Percentiles rank a stretch among this genome's conserved stretches.
Evolutionary conservation across 1,140 invertebrate genomes (phyloP).

Genomic region (Goniozus legneri): DNA sequence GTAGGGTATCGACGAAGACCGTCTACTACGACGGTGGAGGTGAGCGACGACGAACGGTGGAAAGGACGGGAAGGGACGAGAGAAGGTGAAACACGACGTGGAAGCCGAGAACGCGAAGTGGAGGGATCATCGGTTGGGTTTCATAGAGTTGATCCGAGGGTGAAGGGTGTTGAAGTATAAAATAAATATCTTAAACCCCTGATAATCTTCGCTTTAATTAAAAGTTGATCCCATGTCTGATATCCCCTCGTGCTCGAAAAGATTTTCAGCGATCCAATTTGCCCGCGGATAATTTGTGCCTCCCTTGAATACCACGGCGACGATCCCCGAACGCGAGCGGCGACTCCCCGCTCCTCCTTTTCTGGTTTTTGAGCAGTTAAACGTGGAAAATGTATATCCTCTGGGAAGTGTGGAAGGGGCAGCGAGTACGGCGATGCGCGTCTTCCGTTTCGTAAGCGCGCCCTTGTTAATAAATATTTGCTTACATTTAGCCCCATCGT

Average conservation of each 20-base stretch:
- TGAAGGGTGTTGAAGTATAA: slow-evolving; percentile 35
- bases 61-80: slow-evolving; percentile 2
- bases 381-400: too few species aligned
- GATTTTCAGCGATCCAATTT: slow-evolving; percentile 32
- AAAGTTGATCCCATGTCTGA: slow-evolving; percentile 39
- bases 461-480: too few species aligned
- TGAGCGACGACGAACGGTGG: slow-evolving; percentile 12
- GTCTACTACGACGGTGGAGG: too few species aligned
- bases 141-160: slow-evolving; percentile 22
- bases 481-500: too few species aligned
- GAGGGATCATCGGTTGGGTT: slow-evolving; percentile 19
- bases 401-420: too few species aligned
- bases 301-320: background rate
- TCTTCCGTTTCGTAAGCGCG: too few species aligned
- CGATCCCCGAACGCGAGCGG: slow-evolving; percentile 2
- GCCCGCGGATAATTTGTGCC: slow-evolving; percentile 27
- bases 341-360: slow-evolving; percentile 6
- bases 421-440: too few species aligned
- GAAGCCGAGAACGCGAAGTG: background rate
- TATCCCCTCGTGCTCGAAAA: slow-evolving; percentile 26
- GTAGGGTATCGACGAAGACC: too few species aligned
- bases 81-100: background rate
- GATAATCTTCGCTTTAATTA: slow-evolving; percentile 41
- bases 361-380: background rate
- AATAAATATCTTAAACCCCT: slow-evolving; percentile 43